Evolutionary conservation across 2,113 vertebrate species (phyloP), one percentile per base, ranked within the genome.

Genomic region (Saguinus midas): DNA sequence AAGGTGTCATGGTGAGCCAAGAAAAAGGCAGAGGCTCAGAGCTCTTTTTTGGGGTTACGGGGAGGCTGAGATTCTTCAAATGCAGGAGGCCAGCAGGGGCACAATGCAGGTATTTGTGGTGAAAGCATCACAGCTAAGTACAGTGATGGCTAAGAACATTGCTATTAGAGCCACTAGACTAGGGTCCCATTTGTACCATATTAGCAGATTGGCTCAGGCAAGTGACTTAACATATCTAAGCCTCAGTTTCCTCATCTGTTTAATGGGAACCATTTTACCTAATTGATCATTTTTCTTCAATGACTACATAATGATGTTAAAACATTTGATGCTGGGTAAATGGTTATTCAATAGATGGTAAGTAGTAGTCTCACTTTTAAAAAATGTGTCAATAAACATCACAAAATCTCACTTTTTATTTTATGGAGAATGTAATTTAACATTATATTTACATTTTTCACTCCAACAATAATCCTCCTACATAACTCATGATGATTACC

Each of bases 51-150:
- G 72, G 52, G 37, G 43, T 13, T 29, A 0, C 0, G 7, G 21
- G 40, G 21, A 68, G n/a, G 4, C 7, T 57, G 79, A 82, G 57
- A 43, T 14, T 82, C 32, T 5, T 9, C 20, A 14, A 35, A 29
- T 32, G 32, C 12, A 35, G 37, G 37, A 52, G 16, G 8, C 23
- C 0, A 4, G 3, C 2, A 14, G 23, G 92, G 55, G 8, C 10
- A 23, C 48, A 7, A 0, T 5, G 27, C 29, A 17, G 76, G 11
- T 43, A 2, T 37, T 5, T 4, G 64, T 0, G 16, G n/a, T 0
- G 27, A 72, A 61, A 52, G 2, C 21, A 27, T 12, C 75, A 16
- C 8, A 2, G 11, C 75, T 6, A 29, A 25, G 55, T 12, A 35
- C 20, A 1, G 21, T 11, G 8, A 43, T 2, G 9, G 12, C 23